Evolutionary conservation across 2,888 invertebrate species (phyloP).

Genomic region (Chrysopilus asiliformis): DNA sequence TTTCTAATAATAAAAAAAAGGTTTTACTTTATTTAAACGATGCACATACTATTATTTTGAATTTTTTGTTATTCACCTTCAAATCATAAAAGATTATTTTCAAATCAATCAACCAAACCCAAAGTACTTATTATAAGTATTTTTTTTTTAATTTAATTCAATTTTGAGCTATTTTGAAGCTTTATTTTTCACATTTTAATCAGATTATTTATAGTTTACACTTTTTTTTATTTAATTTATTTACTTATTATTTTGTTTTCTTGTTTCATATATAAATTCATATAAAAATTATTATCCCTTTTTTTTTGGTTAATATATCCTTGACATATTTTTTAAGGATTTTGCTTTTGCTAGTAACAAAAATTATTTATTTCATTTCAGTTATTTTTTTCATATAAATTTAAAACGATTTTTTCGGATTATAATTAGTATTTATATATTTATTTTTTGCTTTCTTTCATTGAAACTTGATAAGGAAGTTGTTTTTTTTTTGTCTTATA

Average conservation of each 20-base stretch:
- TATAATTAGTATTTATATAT: no score
- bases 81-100: no score
- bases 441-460: slow-evolving; percentile 4
- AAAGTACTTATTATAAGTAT: no score
- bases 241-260: slow-evolving; percentile 3
- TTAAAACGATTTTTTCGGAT: no score
- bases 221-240: slow-evolving; percentile 1
- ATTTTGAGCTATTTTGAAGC: not conserved
- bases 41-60: no score
- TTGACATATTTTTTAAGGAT: not conserved
- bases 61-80: no score
- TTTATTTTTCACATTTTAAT: not conserved
- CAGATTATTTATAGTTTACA: not conserved
- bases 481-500: not conserved
- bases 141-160: no score
- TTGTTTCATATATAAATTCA: slow-evolving; percentile 14
- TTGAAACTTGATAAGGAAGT: not conserved
- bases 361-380: not conserved
- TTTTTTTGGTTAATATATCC: slow-evolving; percentile 4
- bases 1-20: no score
- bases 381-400: not conserved
- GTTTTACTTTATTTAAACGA: no score
- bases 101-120: no score
- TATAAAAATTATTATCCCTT: slow-evolving; percentile 17
- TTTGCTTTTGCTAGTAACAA: slow-evolving; percentile 1